A percentile compares a stretch with the other conserved stretches of the same genome.
Evolutionary conservation across 2,888 invertebrate genomes (phyloP).

Genomic region (Pyrrhosoma nymphula): DNA sequence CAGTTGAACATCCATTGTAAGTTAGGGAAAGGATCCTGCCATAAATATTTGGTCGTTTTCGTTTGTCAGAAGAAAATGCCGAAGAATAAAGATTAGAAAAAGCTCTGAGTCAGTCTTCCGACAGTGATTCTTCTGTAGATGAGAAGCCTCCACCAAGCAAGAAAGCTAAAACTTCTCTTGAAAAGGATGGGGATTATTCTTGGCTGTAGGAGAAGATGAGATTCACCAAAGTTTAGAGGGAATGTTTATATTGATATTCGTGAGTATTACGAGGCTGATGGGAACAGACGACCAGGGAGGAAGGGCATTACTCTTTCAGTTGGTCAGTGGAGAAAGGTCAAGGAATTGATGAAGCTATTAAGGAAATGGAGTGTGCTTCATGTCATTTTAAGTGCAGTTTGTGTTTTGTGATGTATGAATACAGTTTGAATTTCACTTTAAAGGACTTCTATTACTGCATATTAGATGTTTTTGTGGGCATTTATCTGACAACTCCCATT

Average conservation of each 20-base stretch:
- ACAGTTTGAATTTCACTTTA: not conserved
- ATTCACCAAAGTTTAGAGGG: constrained; percentile 90
- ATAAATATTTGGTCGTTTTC: too few species aligned
- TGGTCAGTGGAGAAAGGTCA: constrained; percentile 89
- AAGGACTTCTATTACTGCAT: not conserved
- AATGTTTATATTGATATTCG: constrained; percentile 92
- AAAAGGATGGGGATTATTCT: constrained; percentile 80
- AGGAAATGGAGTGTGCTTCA: constrained; percentile 74
- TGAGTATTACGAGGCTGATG: constrained; percentile 88
- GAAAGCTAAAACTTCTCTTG: constrained; percentile 43
- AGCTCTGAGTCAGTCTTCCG: too few species aligned
- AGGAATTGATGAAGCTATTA: constrained; percentile 83
- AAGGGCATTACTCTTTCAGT: constrained; percentile 90
- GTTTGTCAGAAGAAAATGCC: too few species aligned
- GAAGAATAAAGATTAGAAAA: too few species aligned
- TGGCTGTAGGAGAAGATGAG: constrained; percentile 90
- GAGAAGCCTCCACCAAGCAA: constrained; percentile 55
- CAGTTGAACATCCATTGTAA: too few species aligned
- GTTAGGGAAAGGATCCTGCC: too few species aligned
- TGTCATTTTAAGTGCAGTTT: not conserved
- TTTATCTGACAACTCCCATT: not conserved
- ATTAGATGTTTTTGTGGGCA: not conserved
- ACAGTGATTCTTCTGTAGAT: not conserved
- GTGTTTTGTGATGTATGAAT: not conserved
- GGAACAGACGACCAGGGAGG: constrained; percentile 90